Evolutionary conservation across 2,797 vertebrate genomes (phyloP).

Genomic region (Acipenser transmontanus): DNA sequence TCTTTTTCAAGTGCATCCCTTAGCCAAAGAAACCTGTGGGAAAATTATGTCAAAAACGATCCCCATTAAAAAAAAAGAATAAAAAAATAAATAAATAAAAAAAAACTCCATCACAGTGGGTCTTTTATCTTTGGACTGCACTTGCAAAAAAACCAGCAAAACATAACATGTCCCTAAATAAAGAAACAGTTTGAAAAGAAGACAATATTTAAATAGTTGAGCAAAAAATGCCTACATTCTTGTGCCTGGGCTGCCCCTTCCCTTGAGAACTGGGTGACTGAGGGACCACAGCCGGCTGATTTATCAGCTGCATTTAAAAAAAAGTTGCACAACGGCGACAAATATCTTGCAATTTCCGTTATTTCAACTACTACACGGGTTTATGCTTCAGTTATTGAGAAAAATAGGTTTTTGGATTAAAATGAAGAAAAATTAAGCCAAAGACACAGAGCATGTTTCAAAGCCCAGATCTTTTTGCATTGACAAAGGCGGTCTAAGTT

Average conservation of each 20-base stretch:
- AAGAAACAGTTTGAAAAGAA: constrained; percentile 31
- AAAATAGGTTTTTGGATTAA: constrained; percentile 74
- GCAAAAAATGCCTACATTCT: constrained; percentile 47
- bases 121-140: constrained; percentile 35
- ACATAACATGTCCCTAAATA: constrained; percentile 39
- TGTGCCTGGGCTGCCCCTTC: constrained; percentile 37
- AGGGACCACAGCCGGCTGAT: constrained; percentile 51
- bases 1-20: constrained; percentile 17
- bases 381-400: constrained; percentile 80
- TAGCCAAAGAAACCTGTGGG: constrained; percentile 34
- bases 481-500: constrained; percentile 76
- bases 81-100: too few relatives aligned
- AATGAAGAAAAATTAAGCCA: constrained; percentile 81
- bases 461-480: constrained; percentile 60
- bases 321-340: constrained; percentile 55
- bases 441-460: constrained; percentile 73
- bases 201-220: constrained; percentile 40
- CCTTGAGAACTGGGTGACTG: constrained; percentile 50
- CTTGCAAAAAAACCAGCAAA: constrained; percentile 36
- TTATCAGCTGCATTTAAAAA: constrained; percentile 62
- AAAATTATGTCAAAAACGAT: constrained; percentile 39
- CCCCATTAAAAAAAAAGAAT: too few relatives aligned
- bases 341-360: constrained; percentile 68
- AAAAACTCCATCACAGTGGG: constrained; percentile 13
- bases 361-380: constrained; percentile 60